Conservation (phyloP, 2,888 invertebrate species). For the Phyllotreta cruciferae region DNA sequence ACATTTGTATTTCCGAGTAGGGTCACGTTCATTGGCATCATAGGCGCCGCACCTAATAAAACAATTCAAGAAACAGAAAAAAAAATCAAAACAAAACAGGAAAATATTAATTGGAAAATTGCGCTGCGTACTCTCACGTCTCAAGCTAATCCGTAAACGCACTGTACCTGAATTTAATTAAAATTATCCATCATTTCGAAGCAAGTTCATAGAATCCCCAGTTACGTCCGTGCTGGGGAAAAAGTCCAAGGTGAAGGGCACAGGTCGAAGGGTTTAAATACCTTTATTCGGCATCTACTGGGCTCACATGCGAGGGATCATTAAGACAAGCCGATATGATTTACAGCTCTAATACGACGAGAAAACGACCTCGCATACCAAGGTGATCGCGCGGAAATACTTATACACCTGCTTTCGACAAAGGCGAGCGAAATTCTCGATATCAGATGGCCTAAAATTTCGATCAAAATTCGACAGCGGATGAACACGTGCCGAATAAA, state of each 20-base stretch:
- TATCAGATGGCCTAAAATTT: conserved; percentile 1
- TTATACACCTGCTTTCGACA: neutral
- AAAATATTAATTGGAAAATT: too few species aligned
- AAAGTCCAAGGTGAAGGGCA: conserved; percentile 11
- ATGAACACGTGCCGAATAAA: too few species aligned
- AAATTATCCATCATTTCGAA: too few species aligned
- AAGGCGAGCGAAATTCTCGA: conserved; percentile 2
- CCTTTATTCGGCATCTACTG: conserved; percentile 12
- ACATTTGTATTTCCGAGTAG: conserved; percentile 10
- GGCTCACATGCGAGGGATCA: conserved; percentile 30
- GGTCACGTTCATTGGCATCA: conserved; percentile 14
- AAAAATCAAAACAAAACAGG: too few species aligned
- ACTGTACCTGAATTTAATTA: too few species aligned
- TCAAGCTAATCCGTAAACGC: too few species aligned
- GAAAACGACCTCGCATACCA: conserved; percentile 30
- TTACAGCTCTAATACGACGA: conserved; percentile 30
- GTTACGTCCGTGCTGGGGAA: neutral
- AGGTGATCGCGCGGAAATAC: conserved; percentile 29
- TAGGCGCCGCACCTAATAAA: neutral
- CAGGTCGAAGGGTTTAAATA: conserved; percentile 10
- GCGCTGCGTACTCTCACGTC: too few species aligned
- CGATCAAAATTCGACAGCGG: neutral
- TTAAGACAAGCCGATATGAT: conserved; percentile 33
- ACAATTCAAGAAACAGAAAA: neutral
- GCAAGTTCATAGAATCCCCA: neutral